Conservation (phyloP, 2,888 invertebrate genomes). For the Sepiola atlantica region DNA sequence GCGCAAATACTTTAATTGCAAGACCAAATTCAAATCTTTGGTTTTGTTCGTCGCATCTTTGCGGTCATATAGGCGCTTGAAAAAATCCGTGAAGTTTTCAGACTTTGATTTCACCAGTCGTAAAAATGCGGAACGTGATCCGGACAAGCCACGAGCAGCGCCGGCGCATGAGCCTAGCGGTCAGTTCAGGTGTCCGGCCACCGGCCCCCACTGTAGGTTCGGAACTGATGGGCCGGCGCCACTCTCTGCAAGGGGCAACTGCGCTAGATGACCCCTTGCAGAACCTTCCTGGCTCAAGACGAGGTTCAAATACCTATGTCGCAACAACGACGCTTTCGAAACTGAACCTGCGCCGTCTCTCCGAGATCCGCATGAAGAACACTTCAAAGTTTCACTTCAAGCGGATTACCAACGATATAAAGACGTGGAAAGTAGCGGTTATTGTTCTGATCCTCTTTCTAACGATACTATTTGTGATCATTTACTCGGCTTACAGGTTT, state of each 20-base stretch:
- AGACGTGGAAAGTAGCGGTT: neutral
- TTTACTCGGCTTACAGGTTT: conserved; percentile 34
- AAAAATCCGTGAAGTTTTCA: too few species aligned
- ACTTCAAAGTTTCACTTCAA: conserved; percentile 8
- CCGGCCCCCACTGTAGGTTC: neutral
- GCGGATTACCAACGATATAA: neutral
- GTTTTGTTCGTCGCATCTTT: too few species aligned
- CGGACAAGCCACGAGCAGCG: conserved; percentile 38
- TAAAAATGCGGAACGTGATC: conserved; percentile 35
- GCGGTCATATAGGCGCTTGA: too few species aligned
- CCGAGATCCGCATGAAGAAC: neutral
- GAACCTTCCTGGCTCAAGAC: neutral
- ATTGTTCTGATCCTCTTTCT: neutral
- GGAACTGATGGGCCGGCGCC: conserved; percentile 37
- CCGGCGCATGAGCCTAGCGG: conserved; percentile 24
- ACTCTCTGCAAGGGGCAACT: conserved; percentile 16
- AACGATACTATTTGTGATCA: neutral
- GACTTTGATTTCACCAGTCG: too few species aligned
- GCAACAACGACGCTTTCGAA: neutral
- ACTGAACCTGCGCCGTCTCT: neutral
- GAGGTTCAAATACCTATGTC: neutral
- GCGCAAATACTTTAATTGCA: too few species aligned
- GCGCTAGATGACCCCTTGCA: neutral
- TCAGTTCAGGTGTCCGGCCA: neutral
- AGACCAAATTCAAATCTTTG: too few species aligned